phyloP scores from a whole-genome alignment of 23 tunicate species.

The Halocynthia roretzi region DNA sequence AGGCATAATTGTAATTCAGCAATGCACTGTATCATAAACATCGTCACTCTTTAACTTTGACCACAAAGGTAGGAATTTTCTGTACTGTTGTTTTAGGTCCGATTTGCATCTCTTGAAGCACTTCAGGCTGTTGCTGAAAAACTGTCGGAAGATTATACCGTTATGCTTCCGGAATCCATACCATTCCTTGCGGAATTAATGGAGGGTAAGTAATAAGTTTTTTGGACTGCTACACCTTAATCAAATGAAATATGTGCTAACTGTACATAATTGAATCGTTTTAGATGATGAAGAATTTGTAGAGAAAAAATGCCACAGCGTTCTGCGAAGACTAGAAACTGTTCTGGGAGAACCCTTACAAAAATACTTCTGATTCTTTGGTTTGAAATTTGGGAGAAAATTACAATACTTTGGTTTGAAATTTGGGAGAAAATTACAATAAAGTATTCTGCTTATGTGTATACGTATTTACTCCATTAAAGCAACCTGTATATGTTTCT shows the following conservation, averaged over 20 bases:
- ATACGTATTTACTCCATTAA: no score
- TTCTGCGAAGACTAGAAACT: constrained; percentile 45
- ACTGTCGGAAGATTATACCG: constrained; percentile 61
- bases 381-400: no score
- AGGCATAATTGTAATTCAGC: not conserved
- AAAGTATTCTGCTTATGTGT: no score
- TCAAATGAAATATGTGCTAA: not conserved
- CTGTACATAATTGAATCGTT: not conserved
- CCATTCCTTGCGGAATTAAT: constrained; percentile 83
- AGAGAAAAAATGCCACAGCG: constrained; percentile 44
- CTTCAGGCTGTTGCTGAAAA: constrained; percentile 41
- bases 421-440: no score
- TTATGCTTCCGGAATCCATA: constrained; percentile 65
- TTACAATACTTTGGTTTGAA: not conserved
- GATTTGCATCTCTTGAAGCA: constrained; percentile 49
- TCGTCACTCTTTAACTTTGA: not conserved
- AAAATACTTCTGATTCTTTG: constrained; percentile 47
- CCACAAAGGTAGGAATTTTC: not conserved
- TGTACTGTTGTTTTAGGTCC: constrained; percentile 41
- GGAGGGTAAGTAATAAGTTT: constrained; percentile 52
- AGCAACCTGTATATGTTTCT: no score
- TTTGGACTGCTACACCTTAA: not conserved
- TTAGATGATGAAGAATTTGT: constrained; percentile 51
- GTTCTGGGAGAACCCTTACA: constrained; percentile 66
- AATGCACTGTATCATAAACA: not conserved